Conservation (phyloP, 2,888 invertebrate genomes). For the Caenorhabditis sp. region DNA sequence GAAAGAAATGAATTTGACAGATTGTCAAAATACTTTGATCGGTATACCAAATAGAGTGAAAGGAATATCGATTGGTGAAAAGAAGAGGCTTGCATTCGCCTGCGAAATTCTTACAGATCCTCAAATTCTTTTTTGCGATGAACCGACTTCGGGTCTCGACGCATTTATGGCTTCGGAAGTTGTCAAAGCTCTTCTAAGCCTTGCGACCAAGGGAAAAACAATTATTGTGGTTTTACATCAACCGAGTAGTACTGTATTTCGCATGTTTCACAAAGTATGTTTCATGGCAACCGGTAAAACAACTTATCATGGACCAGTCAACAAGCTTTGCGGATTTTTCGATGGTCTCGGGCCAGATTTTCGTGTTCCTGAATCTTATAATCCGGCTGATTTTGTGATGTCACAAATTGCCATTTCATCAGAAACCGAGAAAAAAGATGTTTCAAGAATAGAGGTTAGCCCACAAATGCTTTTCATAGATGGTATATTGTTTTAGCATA, state of each 20-base stretch:
- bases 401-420: constrained; percentile 53
- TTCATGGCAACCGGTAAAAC: constrained; percentile 63
- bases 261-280: constrained; percentile 81
- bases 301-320: constrained; percentile 57
- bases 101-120: constrained; percentile 77
- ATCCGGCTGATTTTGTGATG: constrained; percentile 71
- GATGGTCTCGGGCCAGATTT: constrained; percentile 33
- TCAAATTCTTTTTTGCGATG: constrained; percentile 60
- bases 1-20: constrained; percentile 58
- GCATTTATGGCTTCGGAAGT: constrained; percentile 63
- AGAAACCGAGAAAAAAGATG: constrained; percentile 47
- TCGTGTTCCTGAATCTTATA: constrained; percentile 58
- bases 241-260: constrained; percentile 86
- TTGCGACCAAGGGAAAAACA: constrained; percentile 81
- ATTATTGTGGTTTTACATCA: constrained; percentile 93
- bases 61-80: constrained; percentile 90
- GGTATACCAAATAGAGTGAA: constrained; percentile 73
- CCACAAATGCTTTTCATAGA: not conserved
- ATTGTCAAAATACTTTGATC: constrained; percentile 57
- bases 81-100: constrained; percentile 89
- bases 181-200: constrained; percentile 69
- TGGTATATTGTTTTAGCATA: constrained; percentile 9
- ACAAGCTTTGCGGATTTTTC: constrained; percentile 52
- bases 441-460: constrained; percentile 20
- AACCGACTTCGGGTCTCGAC: constrained; percentile 62